Evolutionary conservation across 2,113 vertebrate genomes (phyloP).

Genomic region (Agapornis roseicollis): DNA sequence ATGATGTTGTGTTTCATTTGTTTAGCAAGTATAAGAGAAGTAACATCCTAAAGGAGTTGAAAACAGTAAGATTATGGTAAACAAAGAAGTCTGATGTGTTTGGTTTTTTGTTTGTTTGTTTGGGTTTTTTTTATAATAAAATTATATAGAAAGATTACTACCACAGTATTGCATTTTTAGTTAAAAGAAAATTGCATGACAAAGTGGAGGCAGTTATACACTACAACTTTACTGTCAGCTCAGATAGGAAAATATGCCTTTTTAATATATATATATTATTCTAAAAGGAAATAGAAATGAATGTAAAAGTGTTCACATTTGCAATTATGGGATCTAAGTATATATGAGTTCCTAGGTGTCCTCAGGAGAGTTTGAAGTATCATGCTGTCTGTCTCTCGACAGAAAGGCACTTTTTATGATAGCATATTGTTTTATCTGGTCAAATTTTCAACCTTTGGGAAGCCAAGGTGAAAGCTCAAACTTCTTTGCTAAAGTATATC

Average conservation of each 20-base stretch:
- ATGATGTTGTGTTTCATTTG: not conserved
- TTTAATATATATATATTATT: no score
- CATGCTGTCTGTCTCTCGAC: not conserved
- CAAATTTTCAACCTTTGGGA: conserved; percentile 71
- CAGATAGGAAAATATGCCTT: not conserved
- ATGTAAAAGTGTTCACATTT: conserved; percentile 35
- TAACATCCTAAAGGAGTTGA: not conserved
- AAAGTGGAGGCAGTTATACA: not conserved
- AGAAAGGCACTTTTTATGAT: conserved; percentile 32
- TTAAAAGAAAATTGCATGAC: not conserved
- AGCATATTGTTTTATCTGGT: conserved; percentile 63
- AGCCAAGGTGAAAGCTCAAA: conserved; percentile 76
- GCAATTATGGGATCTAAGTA: conserved; percentile 52
- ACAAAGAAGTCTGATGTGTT: not conserved
- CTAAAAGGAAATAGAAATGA: not conserved
- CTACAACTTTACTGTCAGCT: not conserved
- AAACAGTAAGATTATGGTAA: not conserved
- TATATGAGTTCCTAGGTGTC: conserved; percentile 6
- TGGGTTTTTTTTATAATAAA: not conserved
- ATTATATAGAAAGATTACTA: not conserved
- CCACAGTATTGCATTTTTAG: not conserved
- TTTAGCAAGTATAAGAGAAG: not conserved
- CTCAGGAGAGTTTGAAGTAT: conserved; percentile 36
- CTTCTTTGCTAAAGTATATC: conserved; percentile 65
- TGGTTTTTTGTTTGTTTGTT: rapidly evolving